Evolutionary conservation across 1,140 invertebrate genomes (phyloP), one percentile per base, ranked within the genome.

Genomic region (Grapholita molesta): DNA sequence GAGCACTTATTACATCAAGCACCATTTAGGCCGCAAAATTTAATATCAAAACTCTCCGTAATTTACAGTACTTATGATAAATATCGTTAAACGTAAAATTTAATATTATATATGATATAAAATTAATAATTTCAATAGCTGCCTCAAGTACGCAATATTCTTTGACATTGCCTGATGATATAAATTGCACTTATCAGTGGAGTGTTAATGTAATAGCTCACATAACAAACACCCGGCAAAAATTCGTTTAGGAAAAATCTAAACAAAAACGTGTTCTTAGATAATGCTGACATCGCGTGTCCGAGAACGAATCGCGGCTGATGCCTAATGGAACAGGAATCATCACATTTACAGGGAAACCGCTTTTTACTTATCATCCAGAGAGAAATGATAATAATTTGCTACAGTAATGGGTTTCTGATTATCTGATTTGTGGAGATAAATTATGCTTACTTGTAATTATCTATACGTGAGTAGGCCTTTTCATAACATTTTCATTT

Each of bases 261-360:
- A 72, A 77, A 79, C 68, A 82, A 70, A 78, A 79, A 75, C 70
- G 74, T 78, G 67, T 68, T 78, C 67, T 66, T 72, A 79, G 72
- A 78, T 89, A 89, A 88, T 89, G 85, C 80, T 78, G 77, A 68
- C 79, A 84, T 89, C 81, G 87, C 87, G 87, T 89, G 87, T 83
- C 79, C 66, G 53, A 74, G 76, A 84, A 80, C 80, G 80, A 88
- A 89, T 86, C 78, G 84, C 82, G 84, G 84, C 83, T 79, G 85
- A 86, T 81, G 79, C 80, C 76, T 89, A 89, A 89, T 89, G 87
- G 82, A 85, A 82, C 72, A 69, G 68, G 79, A 78, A 85, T 88
- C 85, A 86, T 88, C 85, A 84, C 79, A 82, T 86, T 85, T 82
- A 81, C 75, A 77, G 72, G 77, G 76, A 76, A 84, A 82, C 72